Evolutionary conservation across 1,140 invertebrate species (phyloP), one percentile per base, ranked within the genome.

Genomic region (Scylla paramamosain): DNA sequence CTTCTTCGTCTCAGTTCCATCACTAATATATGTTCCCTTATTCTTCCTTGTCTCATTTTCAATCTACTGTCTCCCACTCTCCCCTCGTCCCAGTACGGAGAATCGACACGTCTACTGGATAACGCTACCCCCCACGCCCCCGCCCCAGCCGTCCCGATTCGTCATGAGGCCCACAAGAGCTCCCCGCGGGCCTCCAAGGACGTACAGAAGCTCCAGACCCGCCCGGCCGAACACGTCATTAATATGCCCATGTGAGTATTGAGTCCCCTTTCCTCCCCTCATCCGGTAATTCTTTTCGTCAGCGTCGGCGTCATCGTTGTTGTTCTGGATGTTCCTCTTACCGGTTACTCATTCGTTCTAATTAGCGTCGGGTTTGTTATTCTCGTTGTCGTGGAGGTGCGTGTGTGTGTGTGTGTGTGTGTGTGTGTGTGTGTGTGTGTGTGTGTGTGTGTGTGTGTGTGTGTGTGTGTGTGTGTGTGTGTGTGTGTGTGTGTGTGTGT

Each of bases 171-270:
- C 29, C 52, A 31, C 45, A 91, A 77, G 90, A 91, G 48, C 67
- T 32, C 29, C 14, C 90, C 90, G 84, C 0, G 52, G 52, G 29
- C 29, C 10, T 39, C 52, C 46, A 59, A 31, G 31, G 90, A 77
- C 14, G 28, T 31, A 77, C 90, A 67, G 29, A 25, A 77, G 14
- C 90, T 31, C 14, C 90, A 67, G 29, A 25, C 28, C 20, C 90
- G 90, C 28, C 52, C 52, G 52, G 48, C 89, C 46, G 90, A 91
- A 16, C 59, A 59, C 29, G 29, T 77, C 90, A 59, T 91, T 39
- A 91, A 91, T 32, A 91, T 91, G 90, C 90, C 90, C 90, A 0
- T 91, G 90, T 91, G 59, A 91, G 90, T 91, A 91, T 32, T 89
- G 45, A 20, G 2, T 89, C 0, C 14, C 39, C 10, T 32, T 31